Percentiles rank a stretch among this genome's conserved stretches.
Conservation (phyloP, 2,888 invertebrate genomes). For the Nemotelus nigrinus region DNA sequence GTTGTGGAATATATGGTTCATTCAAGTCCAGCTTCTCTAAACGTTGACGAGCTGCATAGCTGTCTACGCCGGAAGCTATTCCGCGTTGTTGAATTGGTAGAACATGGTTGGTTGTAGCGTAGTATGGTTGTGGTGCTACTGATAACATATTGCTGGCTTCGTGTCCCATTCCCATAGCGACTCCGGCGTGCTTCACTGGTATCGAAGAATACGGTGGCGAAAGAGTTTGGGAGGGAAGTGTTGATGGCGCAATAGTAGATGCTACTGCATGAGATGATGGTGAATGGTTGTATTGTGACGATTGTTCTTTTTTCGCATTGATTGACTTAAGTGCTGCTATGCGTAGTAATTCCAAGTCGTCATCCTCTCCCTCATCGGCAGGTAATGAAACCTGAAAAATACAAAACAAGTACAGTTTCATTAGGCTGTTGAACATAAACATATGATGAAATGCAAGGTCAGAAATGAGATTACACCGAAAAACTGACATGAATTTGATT, state of each 20-base stretch:
- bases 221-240: slow-evolving; percentile 2
- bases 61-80: slow-evolving; percentile 20
- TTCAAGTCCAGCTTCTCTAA: slow-evolving; percentile 47
- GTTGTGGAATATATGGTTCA: slow-evolving; percentile 52
- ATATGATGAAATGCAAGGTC: not conserved
- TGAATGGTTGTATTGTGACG: slow-evolving; percentile 21
- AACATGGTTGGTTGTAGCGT: slow-evolving; percentile 1
- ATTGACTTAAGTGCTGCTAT: slow-evolving; percentile 52
- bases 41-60: slow-evolving; percentile 26
- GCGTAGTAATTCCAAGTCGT: slow-evolving; percentile 53
- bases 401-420: not conserved
- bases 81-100: not conserved
- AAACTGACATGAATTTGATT: not conserved
- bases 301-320: slow-evolving; percentile 49
- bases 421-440: not conserved
- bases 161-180: not conserved
- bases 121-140: slow-evolving; percentile 20
- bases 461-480: not conserved
- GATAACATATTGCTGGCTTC: slow-evolving; percentile 6
- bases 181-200: slow-evolving; percentile 19
- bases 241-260: not conserved
- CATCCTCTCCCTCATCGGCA: slow-evolving; percentile 52
- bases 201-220: slow-evolving; percentile 21
- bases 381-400: slow-evolving; percentile 21
- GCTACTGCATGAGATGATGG: slow-evolving; percentile 17